phyloP scores from a whole-genome alignment of 2,797 vertebrate genomes.

The Onychomys leucogaster region DNA sequence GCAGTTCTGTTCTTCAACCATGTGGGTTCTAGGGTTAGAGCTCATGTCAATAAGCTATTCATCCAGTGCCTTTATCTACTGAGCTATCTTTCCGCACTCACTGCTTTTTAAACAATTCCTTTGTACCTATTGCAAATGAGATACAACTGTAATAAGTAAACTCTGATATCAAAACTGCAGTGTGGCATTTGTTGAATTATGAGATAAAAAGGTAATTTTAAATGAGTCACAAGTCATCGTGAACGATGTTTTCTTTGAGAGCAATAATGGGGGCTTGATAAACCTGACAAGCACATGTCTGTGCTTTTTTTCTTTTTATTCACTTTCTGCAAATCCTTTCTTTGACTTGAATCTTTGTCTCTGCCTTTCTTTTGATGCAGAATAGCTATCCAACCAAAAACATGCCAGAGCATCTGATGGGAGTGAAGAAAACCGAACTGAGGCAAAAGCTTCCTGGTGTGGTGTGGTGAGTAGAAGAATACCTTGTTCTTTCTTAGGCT shows the following conservation, averaged over 20 bases:
- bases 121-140: background rate
- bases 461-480: background rate
- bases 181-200: background rate
- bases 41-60: background rate
- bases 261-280: background rate
- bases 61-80: background rate
- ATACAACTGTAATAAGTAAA: background rate
- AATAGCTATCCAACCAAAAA: background rate
- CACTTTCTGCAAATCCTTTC: slow-evolving; percentile 42
- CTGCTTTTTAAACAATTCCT: background rate
- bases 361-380: slow-evolving; percentile 36
- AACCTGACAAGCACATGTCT: background rate
- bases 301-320: background rate
- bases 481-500: background rate
- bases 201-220: background rate
- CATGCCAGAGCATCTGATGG: background rate
- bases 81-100: background rate
- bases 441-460: background rate
- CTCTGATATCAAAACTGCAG: background rate
- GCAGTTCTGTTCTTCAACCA: background rate
- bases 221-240: background rate
- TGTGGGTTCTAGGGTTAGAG: background rate
- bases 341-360: slow-evolving; percentile 34
- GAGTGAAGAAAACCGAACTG: background rate
- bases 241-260: background rate